A percentile compares a stretch with the other conserved stretches of the same genome.
phyloP scores from a whole-genome alignment of 2,113 vertebrate genomes.

The Elanoides forficatus region DNA sequence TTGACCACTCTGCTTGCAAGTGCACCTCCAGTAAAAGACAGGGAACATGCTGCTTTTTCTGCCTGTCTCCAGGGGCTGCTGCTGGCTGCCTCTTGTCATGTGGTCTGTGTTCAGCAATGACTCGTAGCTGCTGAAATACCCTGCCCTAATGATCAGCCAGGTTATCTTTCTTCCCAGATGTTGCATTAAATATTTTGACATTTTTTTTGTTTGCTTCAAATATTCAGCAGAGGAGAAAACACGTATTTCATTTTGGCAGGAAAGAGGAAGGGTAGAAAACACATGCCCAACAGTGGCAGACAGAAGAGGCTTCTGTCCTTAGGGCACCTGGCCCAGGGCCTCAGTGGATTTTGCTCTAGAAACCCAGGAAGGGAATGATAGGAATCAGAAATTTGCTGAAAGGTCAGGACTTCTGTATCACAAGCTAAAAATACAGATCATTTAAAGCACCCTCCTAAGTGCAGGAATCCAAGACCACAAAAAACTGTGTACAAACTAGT shows the following conservation, averaged over 20 bases:
- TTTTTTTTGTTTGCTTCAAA: background rate
- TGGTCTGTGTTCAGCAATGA: background rate
- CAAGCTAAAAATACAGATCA: background rate
- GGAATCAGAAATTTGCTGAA: background rate
- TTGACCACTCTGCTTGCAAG: background rate
- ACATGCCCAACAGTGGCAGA: background rate
- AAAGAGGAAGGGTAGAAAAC: background rate
- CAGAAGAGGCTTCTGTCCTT: background rate
- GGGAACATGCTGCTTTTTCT: background rate
- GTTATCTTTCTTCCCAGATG: background rate
- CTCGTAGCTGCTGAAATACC: background rate
- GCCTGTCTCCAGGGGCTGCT: background rate
- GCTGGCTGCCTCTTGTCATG: background rate
- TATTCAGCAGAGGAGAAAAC: background rate
- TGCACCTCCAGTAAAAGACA: background rate
- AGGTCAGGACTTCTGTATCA: background rate
- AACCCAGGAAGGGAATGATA: background rate
- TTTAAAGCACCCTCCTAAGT: rapidly evolving
- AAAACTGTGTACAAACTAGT: background rate
- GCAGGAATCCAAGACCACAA: background rate
- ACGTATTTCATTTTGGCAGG: background rate
- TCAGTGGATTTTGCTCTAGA: background rate
- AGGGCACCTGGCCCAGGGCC: background rate
- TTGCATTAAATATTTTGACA: background rate
- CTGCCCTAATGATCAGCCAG: background rate